Percentiles rank a stretch among this genome's conserved stretches.
phyloP scores from a whole-genome alignment of 2,113 vertebrate genomes.

The Gymnarchus niloticus region DNA sequence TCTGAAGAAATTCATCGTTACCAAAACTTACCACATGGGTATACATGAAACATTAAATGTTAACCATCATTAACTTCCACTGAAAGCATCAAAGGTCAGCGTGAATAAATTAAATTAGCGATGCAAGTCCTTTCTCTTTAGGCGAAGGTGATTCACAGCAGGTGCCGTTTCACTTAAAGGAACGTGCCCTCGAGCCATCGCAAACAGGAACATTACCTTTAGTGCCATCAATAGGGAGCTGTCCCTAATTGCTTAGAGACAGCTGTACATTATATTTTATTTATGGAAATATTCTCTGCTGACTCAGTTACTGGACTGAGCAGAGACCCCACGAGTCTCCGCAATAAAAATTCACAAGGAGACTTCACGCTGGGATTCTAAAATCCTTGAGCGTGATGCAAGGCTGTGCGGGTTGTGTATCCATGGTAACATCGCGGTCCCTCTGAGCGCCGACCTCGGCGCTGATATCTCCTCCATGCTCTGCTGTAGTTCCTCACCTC shows the following conservation, averaged over 20 bases:
- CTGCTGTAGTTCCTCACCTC: neutral
- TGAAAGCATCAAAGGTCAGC: neutral
- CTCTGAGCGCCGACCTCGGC: slow-evolving; percentile 23
- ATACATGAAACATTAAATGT: neutral
- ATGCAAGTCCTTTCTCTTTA: neutral
- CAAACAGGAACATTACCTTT: neutral
- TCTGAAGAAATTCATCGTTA: neutral
- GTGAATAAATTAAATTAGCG: neutral
- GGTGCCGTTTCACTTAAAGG: neutral
- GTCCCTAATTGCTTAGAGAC: neutral
- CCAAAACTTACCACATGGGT: neutral
- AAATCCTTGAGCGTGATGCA: slow-evolving; percentile 26
- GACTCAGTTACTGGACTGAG: neutral
- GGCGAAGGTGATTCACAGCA: slow-evolving; percentile 6
- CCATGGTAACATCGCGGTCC: slow-evolving; percentile 32
- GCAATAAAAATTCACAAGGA: slow-evolving; percentile 4
- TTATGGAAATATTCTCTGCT: neutral
- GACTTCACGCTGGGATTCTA: slow-evolving; percentile 6
- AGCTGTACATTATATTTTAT: neutral
- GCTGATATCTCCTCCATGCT: slow-evolving; percentile 2
- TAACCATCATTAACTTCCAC: neutral
- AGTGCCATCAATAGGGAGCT: neutral
- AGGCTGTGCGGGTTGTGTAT: slow-evolving; percentile 23
- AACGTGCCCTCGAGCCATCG: neutral
- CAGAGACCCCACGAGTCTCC: neutral